Conservation (phyloP, 2,113 vertebrate species). For the Callorhinus ursinus region DNA sequence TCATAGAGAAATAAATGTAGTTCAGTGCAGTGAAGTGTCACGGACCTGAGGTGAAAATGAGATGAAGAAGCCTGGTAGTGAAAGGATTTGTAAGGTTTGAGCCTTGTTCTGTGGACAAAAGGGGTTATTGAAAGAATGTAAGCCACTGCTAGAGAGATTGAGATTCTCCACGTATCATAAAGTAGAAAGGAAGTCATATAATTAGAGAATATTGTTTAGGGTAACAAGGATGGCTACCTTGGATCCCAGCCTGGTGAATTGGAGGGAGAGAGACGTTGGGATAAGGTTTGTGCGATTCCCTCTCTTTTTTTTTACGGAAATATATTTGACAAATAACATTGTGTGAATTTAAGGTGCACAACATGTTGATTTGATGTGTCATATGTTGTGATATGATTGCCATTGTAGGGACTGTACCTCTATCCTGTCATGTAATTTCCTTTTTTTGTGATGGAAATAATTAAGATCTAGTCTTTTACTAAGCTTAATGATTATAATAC, state of each 20-base stretch:
- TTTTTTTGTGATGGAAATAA: neutral
- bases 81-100: neutral
- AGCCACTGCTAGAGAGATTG: neutral
- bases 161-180: neutral
- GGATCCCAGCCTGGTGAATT: neutral
- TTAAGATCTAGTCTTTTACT: neutral
- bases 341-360: neutral
- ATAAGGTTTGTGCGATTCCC: neutral
- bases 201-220: neutral
- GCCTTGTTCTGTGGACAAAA: neutral
- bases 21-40: neutral
- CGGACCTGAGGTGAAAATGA: neutral
- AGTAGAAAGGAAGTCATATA: neutral
- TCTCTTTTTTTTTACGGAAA: neutral
- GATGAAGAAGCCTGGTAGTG: neutral
- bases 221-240: neutral
- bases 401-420: neutral
- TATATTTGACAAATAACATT: neutral
- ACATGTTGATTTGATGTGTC: neutral
- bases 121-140: neutral
- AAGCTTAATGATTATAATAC: neutral
- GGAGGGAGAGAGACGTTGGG: neutral
- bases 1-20: accelerated
- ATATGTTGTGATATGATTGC: neutral
- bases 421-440: neutral